phyloP scores from a whole-genome alignment of 1,140 invertebrate genomes.

The Aphis craccivora region DNA sequence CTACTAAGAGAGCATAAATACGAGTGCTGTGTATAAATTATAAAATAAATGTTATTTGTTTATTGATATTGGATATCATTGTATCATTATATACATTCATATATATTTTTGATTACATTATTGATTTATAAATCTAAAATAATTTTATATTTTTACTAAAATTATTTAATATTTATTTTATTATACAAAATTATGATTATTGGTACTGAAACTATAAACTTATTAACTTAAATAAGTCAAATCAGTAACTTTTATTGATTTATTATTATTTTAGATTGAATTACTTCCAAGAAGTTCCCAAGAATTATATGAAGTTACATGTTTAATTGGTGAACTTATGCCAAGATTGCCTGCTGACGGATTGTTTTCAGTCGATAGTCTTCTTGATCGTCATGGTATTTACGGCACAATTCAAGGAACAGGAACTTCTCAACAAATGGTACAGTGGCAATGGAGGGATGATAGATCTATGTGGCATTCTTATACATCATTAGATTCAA shows the following conservation, averaged over 20 bases:
- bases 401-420: conserved; percentile 56
- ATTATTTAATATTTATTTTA: background rate
- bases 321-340: conserved; percentile 94
- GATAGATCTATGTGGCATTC: conserved; percentile 79
- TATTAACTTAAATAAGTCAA: too few relatives aligned
- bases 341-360: conserved; percentile 91
- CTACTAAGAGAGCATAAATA: background rate
- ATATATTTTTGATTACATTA: too few relatives aligned
- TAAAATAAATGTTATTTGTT: too few relatives aligned
- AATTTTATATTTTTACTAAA: too few relatives aligned
- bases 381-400: conserved; percentile 67
- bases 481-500: conserved; percentile 76
- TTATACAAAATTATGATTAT: background rate
- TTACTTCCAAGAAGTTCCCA: conserved; percentile 89
- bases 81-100: background rate
- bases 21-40: too few relatives aligned
- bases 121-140: too few relatives aligned
- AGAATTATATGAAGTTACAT: conserved; percentile 96
- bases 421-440: conserved; percentile 72
- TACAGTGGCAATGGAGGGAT: conserved; percentile 96
- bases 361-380: conserved; percentile 89
- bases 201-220: background rate
- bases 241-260: too few relatives aligned
- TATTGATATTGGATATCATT: too few relatives aligned
- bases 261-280: conserved; percentile 71